phyloP scores from a whole-genome alignment of 2,113 vertebrate genomes.

The Erythrolamprus reginae region DNA sequence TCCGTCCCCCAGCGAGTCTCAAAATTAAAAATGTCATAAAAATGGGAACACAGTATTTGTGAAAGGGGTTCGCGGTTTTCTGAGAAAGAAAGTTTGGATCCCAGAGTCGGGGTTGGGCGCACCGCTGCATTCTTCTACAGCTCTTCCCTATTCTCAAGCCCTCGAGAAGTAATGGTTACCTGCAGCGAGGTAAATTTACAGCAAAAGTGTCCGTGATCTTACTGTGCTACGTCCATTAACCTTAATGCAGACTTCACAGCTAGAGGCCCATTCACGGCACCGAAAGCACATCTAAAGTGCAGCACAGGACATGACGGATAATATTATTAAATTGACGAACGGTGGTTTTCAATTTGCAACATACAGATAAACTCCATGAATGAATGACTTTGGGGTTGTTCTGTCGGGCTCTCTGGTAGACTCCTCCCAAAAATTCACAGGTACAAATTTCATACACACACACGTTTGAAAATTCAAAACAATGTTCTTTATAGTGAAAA shows the following conservation, averaged over 20 bases:
- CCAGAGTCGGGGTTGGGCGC: not conserved
- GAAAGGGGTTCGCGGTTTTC: not conserved
- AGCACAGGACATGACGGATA: not conserved
- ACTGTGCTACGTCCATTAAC: conserved; percentile 8
- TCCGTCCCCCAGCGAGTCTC: not conserved
- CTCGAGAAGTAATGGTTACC: not conserved
- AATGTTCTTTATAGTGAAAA: too few species aligned
- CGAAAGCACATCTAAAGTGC: not conserved
- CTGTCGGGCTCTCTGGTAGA: too few species aligned
- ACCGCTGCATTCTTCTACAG: not conserved
- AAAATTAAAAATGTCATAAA: not conserved
- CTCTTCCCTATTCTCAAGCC: not conserved
- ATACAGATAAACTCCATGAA: not conserved
- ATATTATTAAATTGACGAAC: not conserved
- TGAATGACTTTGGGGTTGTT: not conserved
- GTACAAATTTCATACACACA: too few species aligned
- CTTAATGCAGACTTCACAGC: not conserved
- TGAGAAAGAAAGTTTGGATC: not conserved
- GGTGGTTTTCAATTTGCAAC: not conserved
- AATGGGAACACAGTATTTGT: not conserved
- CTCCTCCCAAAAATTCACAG: too few species aligned
- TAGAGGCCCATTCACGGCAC: not conserved
- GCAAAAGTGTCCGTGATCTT: not conserved
- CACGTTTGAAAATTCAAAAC: too few species aligned
- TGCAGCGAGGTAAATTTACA: conserved; percentile 4